Evolutionary conservation across 2,888 invertebrate species (phyloP).

Genomic region (Blomia tropicalis): DNA sequence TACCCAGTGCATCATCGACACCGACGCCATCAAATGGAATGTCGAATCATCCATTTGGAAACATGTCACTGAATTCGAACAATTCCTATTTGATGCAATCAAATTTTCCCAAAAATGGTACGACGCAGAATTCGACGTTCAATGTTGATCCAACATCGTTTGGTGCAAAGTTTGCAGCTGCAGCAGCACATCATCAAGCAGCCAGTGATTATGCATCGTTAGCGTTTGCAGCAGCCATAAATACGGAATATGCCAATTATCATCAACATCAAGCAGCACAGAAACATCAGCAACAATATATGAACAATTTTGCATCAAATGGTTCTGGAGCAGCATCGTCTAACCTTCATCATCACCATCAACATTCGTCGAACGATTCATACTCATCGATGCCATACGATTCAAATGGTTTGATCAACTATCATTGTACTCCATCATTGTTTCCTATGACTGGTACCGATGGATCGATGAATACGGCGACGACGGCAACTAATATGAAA

Average conservation of each 20-base stretch:
- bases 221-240: constrained; percentile 5
- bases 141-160: constrained; percentile 9
- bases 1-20: neutral
- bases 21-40: neutral
- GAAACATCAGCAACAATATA: neutral
- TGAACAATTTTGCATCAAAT: constrained; percentile 2
- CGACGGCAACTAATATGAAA: too few relatives aligned
- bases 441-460: neutral
- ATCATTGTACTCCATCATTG: neutral
- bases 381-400: neutral
- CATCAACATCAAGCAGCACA: constrained; percentile 5
- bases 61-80: neutral
- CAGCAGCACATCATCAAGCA: constrained; percentile 6
- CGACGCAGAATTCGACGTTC: neutral
- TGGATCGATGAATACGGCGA: neutral
- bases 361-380: neutral
- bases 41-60: neutral
- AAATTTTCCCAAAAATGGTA: neutral
- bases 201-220: neutral
- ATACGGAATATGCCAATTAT: neutral
- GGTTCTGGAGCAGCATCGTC: neutral
- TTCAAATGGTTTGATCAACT: neutral
- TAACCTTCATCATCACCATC: neutral
- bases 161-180: constrained; percentile 3
- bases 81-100: constrained; percentile 8